These are phyloP conservation scores for Drosophila murphyi DNA, from an alignment of 1,140 invertebrate species.

Conservation along the genomic window DNA sequence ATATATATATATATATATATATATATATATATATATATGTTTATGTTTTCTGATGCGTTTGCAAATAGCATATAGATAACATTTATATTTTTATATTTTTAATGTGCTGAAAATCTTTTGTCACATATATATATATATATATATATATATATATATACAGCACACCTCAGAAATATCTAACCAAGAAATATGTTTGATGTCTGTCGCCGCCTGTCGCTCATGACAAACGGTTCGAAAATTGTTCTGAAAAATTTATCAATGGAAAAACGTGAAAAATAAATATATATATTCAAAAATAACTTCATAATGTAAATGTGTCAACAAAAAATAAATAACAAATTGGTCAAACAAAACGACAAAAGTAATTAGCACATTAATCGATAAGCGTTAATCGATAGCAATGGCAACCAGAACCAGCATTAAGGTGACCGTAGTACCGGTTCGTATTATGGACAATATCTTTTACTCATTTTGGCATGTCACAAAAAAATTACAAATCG, in stretches of 20 bases:
- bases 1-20: conserved; percentile 4
- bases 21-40: conserved; percentile 2
- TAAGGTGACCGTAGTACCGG: conserved; percentile 45
- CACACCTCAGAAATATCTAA: conserved; percentile 12
- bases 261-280: no score
- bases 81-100: conserved; percentile 34
- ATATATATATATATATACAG: neutral
- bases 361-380: neutral
- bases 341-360: neutral
- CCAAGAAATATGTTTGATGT: conserved; percentile 34
- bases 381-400: neutral
- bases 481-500: no score
- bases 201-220: conserved; percentile 57
- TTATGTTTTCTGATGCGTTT: neutral
- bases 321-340: neutral
- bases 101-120: conserved; percentile 51
- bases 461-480: neutral
- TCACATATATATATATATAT: conserved; percentile 39
- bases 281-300: no score
- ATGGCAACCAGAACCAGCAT: conserved; percentile 51
- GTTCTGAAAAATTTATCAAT: no score
- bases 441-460: conserved; percentile 24
- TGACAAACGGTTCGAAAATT: conserved; percentile 38
- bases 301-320: neutral
- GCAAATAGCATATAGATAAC: conserved; percentile 1